These are phyloP conservation scores for Sepiola atlantica DNA, from an alignment of 2,888 invertebrate species.

Conservation along the genomic window DNA sequence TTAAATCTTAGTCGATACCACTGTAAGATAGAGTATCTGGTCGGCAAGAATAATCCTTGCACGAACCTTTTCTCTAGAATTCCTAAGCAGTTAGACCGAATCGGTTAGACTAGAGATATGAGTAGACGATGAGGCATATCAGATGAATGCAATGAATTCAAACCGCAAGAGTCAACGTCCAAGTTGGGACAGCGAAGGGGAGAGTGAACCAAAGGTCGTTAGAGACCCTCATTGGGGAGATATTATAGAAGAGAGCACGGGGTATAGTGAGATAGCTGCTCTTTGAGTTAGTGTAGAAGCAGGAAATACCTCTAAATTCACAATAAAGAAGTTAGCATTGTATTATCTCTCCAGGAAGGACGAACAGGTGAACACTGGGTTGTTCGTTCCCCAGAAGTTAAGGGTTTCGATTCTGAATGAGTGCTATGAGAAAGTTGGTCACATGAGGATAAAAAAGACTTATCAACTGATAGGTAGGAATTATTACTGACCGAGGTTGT, in stretches of 20 bases:
- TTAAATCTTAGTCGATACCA: too few species aligned
- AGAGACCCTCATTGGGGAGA: background rate
- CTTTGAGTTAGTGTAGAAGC: too few species aligned
- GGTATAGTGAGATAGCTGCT: background rate
- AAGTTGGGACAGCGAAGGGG: background rate
- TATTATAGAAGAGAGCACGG: background rate
- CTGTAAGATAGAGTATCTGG: too few species aligned
- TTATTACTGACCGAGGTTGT: background rate
- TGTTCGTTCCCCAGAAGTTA: background rate
- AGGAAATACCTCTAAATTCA: too few species aligned
- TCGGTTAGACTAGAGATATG: background rate
- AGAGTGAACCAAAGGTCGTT: too few species aligned
- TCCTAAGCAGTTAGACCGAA: too few species aligned
- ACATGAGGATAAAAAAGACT: background rate
- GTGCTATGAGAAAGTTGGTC: background rate
- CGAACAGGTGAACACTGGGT: too few species aligned
- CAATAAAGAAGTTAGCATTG: too few species aligned
- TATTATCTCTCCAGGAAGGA: too few species aligned
- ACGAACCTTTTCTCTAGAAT: too few species aligned
- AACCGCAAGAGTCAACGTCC: background rate
- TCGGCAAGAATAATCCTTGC: too few species aligned
- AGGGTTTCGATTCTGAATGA: background rate
- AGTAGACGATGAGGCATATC: too few species aligned
- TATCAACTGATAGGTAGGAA: background rate
- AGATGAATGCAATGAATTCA: background rate